Base-by-base conservation (phyloP, 2,113 vertebrate species). In the Rallus limicola region DNA sequence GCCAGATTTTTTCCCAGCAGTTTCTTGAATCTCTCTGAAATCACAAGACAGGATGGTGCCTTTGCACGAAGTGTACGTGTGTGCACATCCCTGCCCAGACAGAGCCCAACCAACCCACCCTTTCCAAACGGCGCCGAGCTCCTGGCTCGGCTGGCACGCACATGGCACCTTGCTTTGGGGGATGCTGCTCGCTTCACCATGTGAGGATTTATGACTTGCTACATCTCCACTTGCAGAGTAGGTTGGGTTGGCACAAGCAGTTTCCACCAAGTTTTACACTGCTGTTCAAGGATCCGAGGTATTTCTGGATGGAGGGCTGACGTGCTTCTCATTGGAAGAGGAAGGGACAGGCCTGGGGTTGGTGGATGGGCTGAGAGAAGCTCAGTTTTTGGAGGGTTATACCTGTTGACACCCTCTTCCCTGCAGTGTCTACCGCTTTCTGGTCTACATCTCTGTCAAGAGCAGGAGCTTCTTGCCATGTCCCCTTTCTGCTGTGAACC, bases 21-120 rank as follows among this genome's bases (percentile, higher is more conserved):
- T 21, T 88, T 82, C 75, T 64, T 1, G 1, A 72, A 8, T 11
- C 13, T 56, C 33, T 33, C 44, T 50, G 31, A 62, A 86, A 82
- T 88, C 59, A 69, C 59, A 60, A 0, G 0, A 38, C 7, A 15
- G 34, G 62, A 62, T 0, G 0, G 26, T 76, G 53, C 16, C 29
- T 69, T 87, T 1, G 1, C 81, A 64, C 0, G 1, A 68, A 55
- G 38, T 0, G 0, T 23, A 23, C 0, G 0, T 1, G 3, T 33
- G 12, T 46, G 40, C 0, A 0, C 15, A 23, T 67, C 46, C 31
- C n/a, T 14, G 74, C 25, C 48, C 0, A 2, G 65, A 10, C 53
- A 48, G 52, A 13, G 28, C 52, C 77, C 56, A 59, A 10, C 23
- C 74, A 81, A 7, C 50, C 33, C 50, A 20, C 68, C 81, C 50